A percentile compares a stretch with the other conserved stretches of the same genome.
These are phyloP conservation scores for Lepidotrigona ventralis DNA, from an alignment of 1,140 invertebrate genomes.

Conservation along the genomic window DNA sequence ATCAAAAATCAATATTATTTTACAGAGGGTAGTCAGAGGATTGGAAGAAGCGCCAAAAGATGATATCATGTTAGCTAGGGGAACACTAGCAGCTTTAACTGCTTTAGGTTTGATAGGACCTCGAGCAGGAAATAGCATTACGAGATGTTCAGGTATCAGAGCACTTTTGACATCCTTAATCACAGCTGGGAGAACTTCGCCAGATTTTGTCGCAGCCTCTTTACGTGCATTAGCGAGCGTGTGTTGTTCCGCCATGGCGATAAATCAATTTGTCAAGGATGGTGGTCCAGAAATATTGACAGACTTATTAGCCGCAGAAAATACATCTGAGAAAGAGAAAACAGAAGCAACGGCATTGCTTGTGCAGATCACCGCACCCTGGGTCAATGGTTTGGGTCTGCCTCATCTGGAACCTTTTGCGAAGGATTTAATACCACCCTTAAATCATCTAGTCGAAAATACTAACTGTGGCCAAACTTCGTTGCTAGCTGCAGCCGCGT, in stretches of 20 bases:
- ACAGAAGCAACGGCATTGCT: conserved; percentile 86
- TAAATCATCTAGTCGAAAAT: conserved; percentile 78
- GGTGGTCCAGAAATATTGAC: conserved; percentile 84
- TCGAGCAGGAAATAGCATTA: conserved; percentile 83
- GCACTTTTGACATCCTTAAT: conserved; percentile 79
- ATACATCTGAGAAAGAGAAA: conserved; percentile 78
- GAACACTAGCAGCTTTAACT: conserved; percentile 77
- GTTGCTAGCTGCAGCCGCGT: conserved; percentile 84
- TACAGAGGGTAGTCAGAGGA: conserved; percentile 72
- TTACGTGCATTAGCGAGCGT: conserved; percentile 84
- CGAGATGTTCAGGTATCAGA: conserved; percentile 82
- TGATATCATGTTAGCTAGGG: conserved; percentile 67
- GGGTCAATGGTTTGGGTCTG: conserved; percentile 80
- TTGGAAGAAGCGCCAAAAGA: conserved; percentile 73
- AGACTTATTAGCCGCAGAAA: conserved; percentile 79
- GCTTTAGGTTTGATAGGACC: conserved; percentile 80
- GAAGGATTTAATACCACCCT: conserved; percentile 67
- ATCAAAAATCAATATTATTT: conserved; percentile 7
- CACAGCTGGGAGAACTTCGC: conserved; percentile 71
- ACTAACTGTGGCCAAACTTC: conserved; percentile 83
- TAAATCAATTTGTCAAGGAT: conserved; percentile 83
- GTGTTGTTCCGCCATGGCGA: conserved; percentile 83
- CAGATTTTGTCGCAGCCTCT: conserved; percentile 80
- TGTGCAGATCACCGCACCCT: conserved; percentile 87
- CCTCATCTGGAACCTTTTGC: conserved; percentile 68